Conservation (phyloP, 2,888 invertebrate genomes). For the Stenchaetothrips biformis region DNA sequence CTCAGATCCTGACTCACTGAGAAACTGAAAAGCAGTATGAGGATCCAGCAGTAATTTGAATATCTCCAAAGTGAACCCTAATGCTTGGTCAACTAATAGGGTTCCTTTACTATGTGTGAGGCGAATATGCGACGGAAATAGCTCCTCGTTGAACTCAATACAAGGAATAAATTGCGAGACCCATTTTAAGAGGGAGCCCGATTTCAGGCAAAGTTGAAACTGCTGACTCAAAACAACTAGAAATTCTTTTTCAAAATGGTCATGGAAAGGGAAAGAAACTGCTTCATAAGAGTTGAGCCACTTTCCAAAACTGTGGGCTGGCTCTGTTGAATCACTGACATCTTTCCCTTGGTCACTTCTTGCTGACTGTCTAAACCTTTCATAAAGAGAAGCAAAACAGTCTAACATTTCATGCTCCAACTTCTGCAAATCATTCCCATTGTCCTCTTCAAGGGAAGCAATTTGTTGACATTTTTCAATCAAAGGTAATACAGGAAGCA, state of each 20-base stretch:
- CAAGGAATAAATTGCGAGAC: background rate
- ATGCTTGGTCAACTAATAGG: background rate
- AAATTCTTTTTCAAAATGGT: constrained; percentile 2
- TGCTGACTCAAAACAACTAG: background rate
- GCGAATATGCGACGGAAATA: background rate
- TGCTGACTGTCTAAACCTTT: background rate
- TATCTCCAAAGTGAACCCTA: background rate
- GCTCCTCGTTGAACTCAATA: background rate
- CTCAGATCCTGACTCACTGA: constrained; percentile 37
- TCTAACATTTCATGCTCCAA: background rate
- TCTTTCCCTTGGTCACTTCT: background rate
- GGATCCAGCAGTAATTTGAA: constrained; percentile 36
- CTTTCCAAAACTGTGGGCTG: background rate
- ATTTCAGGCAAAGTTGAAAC: background rate
- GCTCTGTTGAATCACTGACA: background rate
- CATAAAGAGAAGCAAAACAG: background rate
- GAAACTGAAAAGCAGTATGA: constrained; percentile 37
- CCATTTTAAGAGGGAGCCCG: background rate
- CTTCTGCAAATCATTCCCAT: background rate
- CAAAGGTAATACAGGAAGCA: background rate
- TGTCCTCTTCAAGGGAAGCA: background rate
- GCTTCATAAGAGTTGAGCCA: background rate
- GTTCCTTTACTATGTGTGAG: background rate
- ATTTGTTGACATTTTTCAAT: background rate
- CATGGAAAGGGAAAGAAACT: background rate